Percentiles rank a stretch among this genome's conserved stretches.
Conservation (phyloP, 35 echinoderm and acorn worm species). For the Ophiothrix spiculata region DNA sequence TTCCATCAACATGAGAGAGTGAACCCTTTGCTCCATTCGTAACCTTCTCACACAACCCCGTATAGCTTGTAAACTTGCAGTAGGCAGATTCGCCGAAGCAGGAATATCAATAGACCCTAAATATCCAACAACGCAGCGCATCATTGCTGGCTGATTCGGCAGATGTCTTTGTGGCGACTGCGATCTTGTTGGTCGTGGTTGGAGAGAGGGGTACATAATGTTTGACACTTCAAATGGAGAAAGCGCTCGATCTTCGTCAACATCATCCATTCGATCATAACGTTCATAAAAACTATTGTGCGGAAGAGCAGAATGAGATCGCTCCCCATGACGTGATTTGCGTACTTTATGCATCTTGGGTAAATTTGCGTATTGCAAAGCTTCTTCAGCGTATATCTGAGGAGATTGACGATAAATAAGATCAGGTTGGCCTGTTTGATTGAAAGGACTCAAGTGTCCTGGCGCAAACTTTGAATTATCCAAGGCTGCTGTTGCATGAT, state of each 20-base stretch:
- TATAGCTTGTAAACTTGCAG: conserved; percentile 95
- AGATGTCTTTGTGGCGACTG: neutral
- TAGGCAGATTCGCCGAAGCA: conserved; percentile 89
- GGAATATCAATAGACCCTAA: conserved; percentile 99
- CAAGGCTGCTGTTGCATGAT: neutral
- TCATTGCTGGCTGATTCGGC: conserved; percentile 19
- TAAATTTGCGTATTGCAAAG: conserved; percentile 7
- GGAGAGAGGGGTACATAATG: conserved; percentile 67
- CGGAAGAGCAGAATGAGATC: conserved; percentile 21
- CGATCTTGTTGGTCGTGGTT: neutral
- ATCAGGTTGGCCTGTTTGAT: conserved; percentile 52
- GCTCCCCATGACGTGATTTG: conserved; percentile 29
- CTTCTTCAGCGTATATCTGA: conserved; percentile 31
- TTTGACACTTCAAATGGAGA: conserved; percentile 85
- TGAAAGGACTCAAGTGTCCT: conserved; percentile 91
- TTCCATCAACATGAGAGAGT: conserved; percentile 91
- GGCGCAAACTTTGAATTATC: conserved; percentile 80
- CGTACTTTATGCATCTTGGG: conserved; percentile 46
- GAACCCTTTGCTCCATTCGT: conserved; percentile 89
- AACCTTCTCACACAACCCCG: conserved; percentile 89
- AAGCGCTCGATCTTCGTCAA: conserved; percentile 62
- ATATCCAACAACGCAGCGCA: conserved; percentile 81
- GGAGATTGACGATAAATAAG: conserved; percentile 43
- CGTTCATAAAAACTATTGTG: conserved; percentile 49
- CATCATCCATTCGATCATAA: conserved; percentile 65